phyloP scores from a whole-genome alignment of 2,797 vertebrate genomes.

The Sebastes matsubarae region DNA sequence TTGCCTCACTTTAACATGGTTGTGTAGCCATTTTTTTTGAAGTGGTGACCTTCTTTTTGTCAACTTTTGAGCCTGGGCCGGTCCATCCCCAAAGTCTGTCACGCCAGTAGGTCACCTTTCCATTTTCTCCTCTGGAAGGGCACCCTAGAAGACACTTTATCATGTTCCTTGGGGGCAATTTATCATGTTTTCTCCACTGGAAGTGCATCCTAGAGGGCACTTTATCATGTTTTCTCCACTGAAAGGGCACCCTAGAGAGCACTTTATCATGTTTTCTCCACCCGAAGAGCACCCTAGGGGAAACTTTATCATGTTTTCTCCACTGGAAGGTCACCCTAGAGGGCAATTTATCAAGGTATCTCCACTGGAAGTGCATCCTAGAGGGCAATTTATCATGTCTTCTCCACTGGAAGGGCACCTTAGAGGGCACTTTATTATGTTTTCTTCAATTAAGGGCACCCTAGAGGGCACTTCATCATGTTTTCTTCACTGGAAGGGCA shows the following conservation, averaged over 20 bases:
- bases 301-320: too few species aligned
- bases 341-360: too few species aligned
- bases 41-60: not conserved
- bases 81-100: not conserved
- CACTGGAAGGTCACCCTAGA: too few species aligned
- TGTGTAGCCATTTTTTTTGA: not conserved
- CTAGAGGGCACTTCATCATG: accelerated
- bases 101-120: not conserved
- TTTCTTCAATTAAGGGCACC: accelerated
- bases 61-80: not conserved
- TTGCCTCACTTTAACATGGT: not conserved
- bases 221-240: too few species aligned
- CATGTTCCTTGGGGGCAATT: too few species aligned
- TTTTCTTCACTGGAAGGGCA: accelerated
- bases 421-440: too few species aligned
- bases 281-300: accelerated
- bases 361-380: accelerated
- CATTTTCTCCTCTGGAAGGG: too few species aligned
- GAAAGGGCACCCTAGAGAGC: accelerated
- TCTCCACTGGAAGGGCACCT: accelerated
- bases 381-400: accelerated
- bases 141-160: too few species aligned
- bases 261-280: too few species aligned
- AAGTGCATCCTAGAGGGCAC: accelerated
- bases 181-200: too few species aligned